Conservation (phyloP, 2,888 invertebrate genomes). For the Deilephila elpenor region DNA sequence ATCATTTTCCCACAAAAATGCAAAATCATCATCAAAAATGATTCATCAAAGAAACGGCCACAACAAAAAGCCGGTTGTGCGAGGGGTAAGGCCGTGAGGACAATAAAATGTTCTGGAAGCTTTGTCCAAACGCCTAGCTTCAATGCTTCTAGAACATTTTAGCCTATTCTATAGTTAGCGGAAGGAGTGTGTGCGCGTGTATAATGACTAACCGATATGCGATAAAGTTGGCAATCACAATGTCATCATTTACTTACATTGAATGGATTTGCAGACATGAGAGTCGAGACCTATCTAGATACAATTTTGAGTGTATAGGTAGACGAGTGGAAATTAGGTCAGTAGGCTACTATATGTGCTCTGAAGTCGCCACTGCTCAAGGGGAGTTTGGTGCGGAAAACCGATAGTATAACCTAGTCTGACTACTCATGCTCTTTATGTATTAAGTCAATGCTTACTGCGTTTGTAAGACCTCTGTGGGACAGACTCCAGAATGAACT, state of each 20-base stretch:
- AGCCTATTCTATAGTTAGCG: background rate
- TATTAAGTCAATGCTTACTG: no score
- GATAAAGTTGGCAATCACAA: constrained; percentile 6
- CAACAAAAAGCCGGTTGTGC: background rate
- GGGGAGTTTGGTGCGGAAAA: background rate
- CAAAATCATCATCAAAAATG: background rate
- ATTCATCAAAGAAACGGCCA: background rate
- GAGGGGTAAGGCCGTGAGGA: background rate
- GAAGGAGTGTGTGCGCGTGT: background rate
- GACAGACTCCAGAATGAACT: no score
- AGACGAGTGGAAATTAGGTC: background rate
- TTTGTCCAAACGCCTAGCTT: background rate
- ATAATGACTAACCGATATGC: constrained; percentile 5
- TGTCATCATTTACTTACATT: background rate
- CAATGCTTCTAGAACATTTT: constrained; percentile 15
- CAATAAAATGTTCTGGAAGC: background rate
- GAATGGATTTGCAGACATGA: background rate
- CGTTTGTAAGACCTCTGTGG: no score
- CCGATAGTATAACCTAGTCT: background rate
- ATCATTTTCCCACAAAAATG: no score
- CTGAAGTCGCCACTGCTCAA: background rate
- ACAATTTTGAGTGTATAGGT: background rate
- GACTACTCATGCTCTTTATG: no score
- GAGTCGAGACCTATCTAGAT: background rate
- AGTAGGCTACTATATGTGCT: background rate